phyloP scores from a whole-genome alignment of 1,140 invertebrate species.

The Zaprionus inermis region DNA sequence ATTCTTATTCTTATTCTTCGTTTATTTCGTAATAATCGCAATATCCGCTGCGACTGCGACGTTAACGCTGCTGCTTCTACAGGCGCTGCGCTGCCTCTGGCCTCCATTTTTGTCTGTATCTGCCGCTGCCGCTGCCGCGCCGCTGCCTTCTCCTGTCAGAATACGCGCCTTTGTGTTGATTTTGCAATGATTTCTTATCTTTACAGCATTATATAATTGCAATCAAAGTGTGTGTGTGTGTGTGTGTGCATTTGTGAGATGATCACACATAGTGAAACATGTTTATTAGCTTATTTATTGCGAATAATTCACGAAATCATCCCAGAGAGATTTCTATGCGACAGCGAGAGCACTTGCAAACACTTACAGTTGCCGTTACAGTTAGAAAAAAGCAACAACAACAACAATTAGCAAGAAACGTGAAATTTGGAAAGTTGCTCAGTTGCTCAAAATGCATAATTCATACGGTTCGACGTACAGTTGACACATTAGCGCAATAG shows the following conservation, averaged over 20 bases:
- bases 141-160: conserved; percentile 1
- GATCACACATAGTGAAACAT: conserved; percentile 8
- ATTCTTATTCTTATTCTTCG: conserved; percentile 77
- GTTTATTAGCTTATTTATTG: conserved; percentile 7
- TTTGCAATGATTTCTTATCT: conserved; percentile 34
- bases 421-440: conserved; percentile 74
- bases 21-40: conserved; percentile 82
- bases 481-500: conserved; percentile 66
- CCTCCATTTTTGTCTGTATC: conserved; percentile 14
- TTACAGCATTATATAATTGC: conserved; percentile 64
- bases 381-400: conserved; percentile 14
- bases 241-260: too few relatives aligned
- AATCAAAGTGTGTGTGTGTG: conserved; percentile 60
- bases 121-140: neutral
- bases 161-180: conserved; percentile 33
- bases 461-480: conserved; percentile 66
- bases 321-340: conserved; percentile 64
- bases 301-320: conserved; percentile 22
- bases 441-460: conserved; percentile 76
- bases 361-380: too few relatives aligned
- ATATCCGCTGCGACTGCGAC: conserved; percentile 64
- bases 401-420: conserved; percentile 39
- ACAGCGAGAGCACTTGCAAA: too few relatives aligned
- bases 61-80: neutral
- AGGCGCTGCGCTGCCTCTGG: neutral